Conservation (phyloP, 2,888 invertebrate genomes). For the Flexamia atlantica region DNA sequence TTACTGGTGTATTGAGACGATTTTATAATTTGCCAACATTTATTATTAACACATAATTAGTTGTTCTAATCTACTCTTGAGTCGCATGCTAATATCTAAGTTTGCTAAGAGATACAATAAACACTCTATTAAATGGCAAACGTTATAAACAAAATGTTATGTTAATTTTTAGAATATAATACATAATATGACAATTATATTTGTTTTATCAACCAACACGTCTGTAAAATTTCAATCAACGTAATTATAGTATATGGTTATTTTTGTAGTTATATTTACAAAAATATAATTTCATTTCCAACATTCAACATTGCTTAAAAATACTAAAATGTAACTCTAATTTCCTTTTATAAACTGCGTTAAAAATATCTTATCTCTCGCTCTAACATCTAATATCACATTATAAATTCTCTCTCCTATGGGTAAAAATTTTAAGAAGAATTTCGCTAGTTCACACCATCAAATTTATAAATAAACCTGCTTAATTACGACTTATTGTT, state of each 20-base stretch:
- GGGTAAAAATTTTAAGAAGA: neutral
- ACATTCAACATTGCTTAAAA: constrained; percentile 13
- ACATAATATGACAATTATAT: too few relatives aligned
- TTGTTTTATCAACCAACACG: too few relatives aligned
- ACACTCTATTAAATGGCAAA: neutral
- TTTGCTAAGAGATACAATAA: neutral
- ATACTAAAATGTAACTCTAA: neutral
- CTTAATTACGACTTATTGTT: constrained; percentile 1
- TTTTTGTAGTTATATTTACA: constrained; percentile 5
- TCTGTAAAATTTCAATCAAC: neutral
- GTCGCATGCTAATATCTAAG: constrained; percentile 17
- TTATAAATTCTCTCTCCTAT: constrained; percentile 42
- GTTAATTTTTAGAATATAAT: neutral
- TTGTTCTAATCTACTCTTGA: neutral
- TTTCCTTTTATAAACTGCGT: neutral
- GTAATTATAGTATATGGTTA: neutral
- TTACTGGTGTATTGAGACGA: too few relatives aligned
- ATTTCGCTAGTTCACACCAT: neutral
- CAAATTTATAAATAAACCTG: neutral
- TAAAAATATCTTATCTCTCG: constrained; percentile 7
- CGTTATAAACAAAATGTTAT: neutral
- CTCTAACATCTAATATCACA: constrained; percentile 40
- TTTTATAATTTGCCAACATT: constrained; percentile 10
- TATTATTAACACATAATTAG: constrained; percentile 19
- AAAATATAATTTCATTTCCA: constrained; percentile 4